Conservation (phyloP, 1,140 invertebrate species). For the Centruroides sculpturatus region DNA sequence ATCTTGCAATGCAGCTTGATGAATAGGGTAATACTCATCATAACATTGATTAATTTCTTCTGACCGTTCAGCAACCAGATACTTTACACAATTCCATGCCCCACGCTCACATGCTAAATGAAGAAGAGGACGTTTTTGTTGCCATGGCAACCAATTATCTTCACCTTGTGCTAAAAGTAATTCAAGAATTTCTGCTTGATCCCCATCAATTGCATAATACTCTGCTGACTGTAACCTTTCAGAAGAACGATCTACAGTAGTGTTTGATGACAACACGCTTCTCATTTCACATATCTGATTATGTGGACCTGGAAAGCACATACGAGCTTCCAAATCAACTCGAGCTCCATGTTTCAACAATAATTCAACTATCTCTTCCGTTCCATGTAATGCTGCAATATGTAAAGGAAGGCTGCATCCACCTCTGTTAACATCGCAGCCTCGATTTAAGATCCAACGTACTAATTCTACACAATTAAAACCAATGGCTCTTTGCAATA, state of each 20-base stretch:
- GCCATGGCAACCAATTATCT: conserved; percentile 46
- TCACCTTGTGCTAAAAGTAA: conserved; percentile 49
- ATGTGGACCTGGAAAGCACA: conserved; percentile 53
- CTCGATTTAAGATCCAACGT: conserved; percentile 45
- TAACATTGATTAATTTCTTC: conserved; percentile 57
- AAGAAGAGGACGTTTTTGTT: conserved; percentile 41
- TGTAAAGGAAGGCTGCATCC: conserved; percentile 54
- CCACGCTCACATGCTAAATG: conserved; percentile 51
- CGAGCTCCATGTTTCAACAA: conserved; percentile 34
- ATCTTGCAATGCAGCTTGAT: conserved; percentile 51
- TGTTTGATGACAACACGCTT: conserved; percentile 17
- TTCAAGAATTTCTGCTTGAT: conserved; percentile 41
- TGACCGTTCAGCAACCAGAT: conserved; percentile 43
- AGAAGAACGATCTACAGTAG: conserved; percentile 26
- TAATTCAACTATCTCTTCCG: conserved; percentile 35
- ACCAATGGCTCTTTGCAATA: conserved; percentile 53
- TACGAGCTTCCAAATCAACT: conserved; percentile 33
- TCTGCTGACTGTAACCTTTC: conserved; percentile 52
- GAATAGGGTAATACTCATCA: conserved; percentile 60
- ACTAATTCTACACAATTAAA: conserved; percentile 54
- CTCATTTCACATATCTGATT: conserved; percentile 52
- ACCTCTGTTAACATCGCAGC: conserved; percentile 49
- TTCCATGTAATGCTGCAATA: conserved; percentile 54
- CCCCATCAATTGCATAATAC: conserved; percentile 55
- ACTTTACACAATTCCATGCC: conserved; percentile 53